Conservation (phyloP, 2,797 vertebrate species). For the Acanthurus lineatus region DNA sequence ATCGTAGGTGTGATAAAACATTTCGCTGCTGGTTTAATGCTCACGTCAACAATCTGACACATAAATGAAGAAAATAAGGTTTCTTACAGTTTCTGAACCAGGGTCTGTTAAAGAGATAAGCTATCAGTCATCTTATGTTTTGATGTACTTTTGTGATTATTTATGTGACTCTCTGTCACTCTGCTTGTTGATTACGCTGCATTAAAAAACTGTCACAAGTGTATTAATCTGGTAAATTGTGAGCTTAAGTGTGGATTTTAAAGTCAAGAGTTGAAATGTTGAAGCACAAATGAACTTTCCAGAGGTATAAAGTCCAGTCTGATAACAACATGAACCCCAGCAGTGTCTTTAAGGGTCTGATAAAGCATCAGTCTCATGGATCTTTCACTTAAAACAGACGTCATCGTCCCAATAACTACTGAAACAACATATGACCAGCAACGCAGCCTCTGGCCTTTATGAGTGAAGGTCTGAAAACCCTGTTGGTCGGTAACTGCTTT, state of each 20-base stretch:
- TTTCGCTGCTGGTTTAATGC: background rate
- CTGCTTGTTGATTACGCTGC: background rate
- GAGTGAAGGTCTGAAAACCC: background rate
- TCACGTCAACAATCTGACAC: constrained; percentile 4
- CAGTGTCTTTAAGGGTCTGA: background rate
- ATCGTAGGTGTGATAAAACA: constrained; percentile 1
- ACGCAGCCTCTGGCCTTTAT: background rate
- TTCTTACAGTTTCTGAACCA: too few species aligned
- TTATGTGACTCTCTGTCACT: background rate
- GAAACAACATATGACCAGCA: background rate
- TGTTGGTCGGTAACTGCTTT: background rate
- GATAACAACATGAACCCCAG: background rate
- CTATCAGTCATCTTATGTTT: background rate
- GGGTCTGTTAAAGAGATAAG: too few species aligned
- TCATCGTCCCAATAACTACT: background rate
- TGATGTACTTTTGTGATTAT: background rate
- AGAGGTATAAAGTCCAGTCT: background rate
- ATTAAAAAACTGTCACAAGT: background rate
- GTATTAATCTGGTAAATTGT: background rate
- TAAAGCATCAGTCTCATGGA: background rate
- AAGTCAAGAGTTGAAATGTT: background rate
- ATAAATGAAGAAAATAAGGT: background rate
- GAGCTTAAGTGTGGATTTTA: background rate
- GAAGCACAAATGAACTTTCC: background rate
- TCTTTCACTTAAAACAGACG: background rate